phyloP scores from a whole-genome alignment of 2,113 vertebrate species.

The Oreotragus oreotragus region DNA sequence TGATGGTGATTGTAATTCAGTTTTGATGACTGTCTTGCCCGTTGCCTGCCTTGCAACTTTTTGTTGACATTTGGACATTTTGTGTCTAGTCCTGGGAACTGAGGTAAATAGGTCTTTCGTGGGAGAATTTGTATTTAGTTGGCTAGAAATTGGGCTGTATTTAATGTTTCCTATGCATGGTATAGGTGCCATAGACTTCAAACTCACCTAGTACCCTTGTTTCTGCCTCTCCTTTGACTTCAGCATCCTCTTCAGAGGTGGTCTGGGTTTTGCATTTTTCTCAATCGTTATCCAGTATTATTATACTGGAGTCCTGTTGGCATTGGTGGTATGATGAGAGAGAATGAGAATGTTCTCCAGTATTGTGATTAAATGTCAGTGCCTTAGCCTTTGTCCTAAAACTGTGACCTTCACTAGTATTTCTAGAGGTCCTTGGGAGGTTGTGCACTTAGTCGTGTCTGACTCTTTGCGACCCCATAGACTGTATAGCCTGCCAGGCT shows the following conservation, averaged over 20 bases:
- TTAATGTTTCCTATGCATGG: background rate
- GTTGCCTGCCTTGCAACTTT: background rate
- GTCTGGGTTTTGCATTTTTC: background rate
- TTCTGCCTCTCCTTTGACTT: background rate
- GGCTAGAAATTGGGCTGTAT: background rate
- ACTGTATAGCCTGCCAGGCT: background rate
- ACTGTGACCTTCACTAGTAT: background rate
- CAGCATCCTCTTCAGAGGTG: background rate
- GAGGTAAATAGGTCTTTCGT: background rate
- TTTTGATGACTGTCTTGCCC: background rate
- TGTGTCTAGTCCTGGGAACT: background rate
- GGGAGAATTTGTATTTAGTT: background rate
- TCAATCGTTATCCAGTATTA: background rate
- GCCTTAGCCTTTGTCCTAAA: background rate
- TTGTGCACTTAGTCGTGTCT: background rate
- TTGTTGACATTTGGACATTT: background rate
- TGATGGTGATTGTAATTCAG: background rate
- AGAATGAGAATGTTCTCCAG: background rate
- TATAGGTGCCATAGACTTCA: background rate
- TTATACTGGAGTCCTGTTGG: background rate
- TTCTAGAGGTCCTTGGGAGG: background rate
- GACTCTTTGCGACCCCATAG: background rate
- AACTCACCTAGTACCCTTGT: background rate
- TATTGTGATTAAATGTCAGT: background rate
- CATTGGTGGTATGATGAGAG: no score